A percentile compares a stretch with the other conserved stretches of the same genome.
These are phyloP conservation scores for Cotesia glomerata DNA, from an alignment of 1,140 invertebrate species.

Conservation along the genomic window DNA sequence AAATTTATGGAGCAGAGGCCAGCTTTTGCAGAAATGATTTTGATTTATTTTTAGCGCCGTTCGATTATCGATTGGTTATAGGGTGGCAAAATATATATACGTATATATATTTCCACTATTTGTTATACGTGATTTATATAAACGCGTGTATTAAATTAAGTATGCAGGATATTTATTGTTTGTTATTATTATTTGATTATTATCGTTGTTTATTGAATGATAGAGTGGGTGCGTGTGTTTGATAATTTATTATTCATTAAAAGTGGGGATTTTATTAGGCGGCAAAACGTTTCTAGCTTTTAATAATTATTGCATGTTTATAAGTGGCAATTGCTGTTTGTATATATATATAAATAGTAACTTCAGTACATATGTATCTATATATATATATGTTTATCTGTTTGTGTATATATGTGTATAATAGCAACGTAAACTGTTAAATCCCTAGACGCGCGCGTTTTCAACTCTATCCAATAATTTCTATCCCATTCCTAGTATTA, in stretches of 20 bases:
- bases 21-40: neutral
- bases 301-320: slow-evolving; percentile 8
- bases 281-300: neutral
- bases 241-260: neutral
- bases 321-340: neutral
- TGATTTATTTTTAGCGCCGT: neutral
- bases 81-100: too few relatives aligned
- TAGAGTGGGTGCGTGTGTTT: neutral
- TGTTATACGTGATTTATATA: neutral
- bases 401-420: too few relatives aligned
- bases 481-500: neutral
- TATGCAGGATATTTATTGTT: neutral
- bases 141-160: neutral
- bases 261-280: neutral
- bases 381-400: too few relatives aligned
- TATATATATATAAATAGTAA: too few relatives aligned
- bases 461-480: slow-evolving; percentile 3
- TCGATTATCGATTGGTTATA: neutral
- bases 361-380: too few relatives aligned
- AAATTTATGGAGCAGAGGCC: neutral
- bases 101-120: neutral
- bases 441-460: slow-evolving; percentile 1
- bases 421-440: neutral
- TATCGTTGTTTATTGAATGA: neutral
- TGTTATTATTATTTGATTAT: neutral